Evolutionary conservation across 2,888 invertebrate species (phyloP), one percentile per base, ranked within the genome.

Genomic region (Micropterix aruncella): DNA sequence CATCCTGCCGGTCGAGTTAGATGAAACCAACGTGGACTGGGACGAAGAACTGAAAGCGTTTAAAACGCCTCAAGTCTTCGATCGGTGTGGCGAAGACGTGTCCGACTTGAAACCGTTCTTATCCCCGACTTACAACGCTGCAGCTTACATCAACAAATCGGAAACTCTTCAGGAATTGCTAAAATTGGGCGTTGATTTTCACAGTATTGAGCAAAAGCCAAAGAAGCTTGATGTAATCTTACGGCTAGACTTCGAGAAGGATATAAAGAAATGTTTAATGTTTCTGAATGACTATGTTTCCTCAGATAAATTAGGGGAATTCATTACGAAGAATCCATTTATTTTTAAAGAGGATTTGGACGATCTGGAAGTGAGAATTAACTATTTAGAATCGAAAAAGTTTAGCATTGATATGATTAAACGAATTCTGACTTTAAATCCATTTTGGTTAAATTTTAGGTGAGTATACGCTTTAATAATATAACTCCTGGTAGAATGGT

Each of bases 111-210:
- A 69, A 9, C 70, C 79, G 5, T 61, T 74, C 56, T 61, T 77
- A 41, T 60, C 66, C n/a, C 77, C 80, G 7, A 74, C 85, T 2
- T 89, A 79, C 56, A 91, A 89, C 61, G 73, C 94, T 50, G 91
- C 92, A n/a, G 82, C 89, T 1, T 90, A 85, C 63, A 80, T 87
- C 0, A 84, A 92, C 56, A 74, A 78, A 51, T 92, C 91, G 0
- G 68, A 72, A 42, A 78, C 80, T 2, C 65, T 95, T 36, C 80
- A 88, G 59, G 75, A 85, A 52, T 67, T 94, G 7, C 64, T 92
- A 0, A 75, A 84, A 49, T 63, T 95, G 5, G 90, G 91, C 42
- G 93, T 95, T 0, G 68, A 91, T 60, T 66, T 95, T 38, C 75
- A 79, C 53, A 75, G 74, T 59, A 73, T 93, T 45, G 94, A 94